Percentiles rank a stretch among this genome's conserved stretches.
phyloP scores from a whole-genome alignment of 2,797 vertebrate species.

The Channallabes apus region DNA sequence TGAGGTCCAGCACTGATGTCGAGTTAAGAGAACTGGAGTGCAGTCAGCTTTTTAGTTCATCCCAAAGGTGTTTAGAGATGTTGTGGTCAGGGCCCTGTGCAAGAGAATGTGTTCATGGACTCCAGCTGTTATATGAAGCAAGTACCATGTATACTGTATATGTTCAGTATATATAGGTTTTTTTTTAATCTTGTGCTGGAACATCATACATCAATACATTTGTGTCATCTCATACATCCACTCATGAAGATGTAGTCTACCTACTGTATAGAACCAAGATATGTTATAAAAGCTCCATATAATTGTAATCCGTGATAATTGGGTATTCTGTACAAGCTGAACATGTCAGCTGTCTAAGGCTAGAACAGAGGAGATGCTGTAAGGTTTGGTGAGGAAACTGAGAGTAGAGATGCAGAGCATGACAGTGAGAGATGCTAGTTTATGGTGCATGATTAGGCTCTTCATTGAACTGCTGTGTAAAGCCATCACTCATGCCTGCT shows the following conservation, averaged over 20 bases:
- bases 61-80: neutral
- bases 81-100: conserved; percentile 4
- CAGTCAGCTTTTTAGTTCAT: neutral
- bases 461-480: conserved; percentile 71
- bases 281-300: neutral
- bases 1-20: neutral
- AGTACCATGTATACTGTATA: no score
- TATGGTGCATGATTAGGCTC: conserved; percentile 62
- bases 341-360: neutral
- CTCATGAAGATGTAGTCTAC: no score
- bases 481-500: conserved; percentile 69
- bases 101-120: no score
- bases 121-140: no score
- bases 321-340: neutral
- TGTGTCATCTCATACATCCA: no score
- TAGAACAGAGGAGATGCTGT: conserved; percentile 26
- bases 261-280: no score
- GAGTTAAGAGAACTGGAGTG: neutral
- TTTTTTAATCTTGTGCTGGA: no score
- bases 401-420: conserved; percentile 41
- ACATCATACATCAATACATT: no score
- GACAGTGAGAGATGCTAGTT: conserved; percentile 47
- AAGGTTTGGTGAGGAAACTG: conserved; percentile 42
- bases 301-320: neutral
- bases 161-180: no score